phyloP scores from a whole-genome alignment of 2,797 vertebrate species.

The Rhadinocentrus ornatus region DNA sequence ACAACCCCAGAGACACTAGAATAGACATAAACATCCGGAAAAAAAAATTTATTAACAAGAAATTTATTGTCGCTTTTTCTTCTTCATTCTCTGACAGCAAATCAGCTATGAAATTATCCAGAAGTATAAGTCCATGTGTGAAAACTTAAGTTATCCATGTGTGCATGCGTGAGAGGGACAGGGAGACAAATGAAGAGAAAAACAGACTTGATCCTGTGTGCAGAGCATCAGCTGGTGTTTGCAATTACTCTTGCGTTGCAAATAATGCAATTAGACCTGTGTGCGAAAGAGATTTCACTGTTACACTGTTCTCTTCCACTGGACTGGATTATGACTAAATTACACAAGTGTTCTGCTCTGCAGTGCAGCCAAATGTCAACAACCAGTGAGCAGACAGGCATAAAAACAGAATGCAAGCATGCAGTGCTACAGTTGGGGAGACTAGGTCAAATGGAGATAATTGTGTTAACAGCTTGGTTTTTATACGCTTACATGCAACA shows the following conservation, averaged over 20 bases:
- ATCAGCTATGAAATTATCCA: constrained; percentile 41
- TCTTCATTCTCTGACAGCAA: constrained; percentile 10
- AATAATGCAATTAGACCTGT: constrained; percentile 76
- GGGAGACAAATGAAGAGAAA: constrained; percentile 8
- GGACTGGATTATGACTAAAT: constrained; percentile 66
- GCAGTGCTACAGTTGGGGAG: neutral
- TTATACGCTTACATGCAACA: constrained; percentile 10
- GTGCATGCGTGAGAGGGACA: neutral
- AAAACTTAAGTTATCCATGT: constrained; percentile 2
- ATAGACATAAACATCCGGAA: no score
- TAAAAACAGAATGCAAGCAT: constrained; percentile 34
- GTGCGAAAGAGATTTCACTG: constrained; percentile 69
- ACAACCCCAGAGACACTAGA: constrained; percentile 12
- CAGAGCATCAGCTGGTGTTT: constrained; percentile 68
- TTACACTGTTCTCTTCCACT: constrained; percentile 64
- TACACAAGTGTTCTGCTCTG: constrained; percentile 57
- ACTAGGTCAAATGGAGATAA: constrained; percentile 46
- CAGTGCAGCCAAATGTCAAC: constrained; percentile 64
- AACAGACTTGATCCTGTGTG: constrained; percentile 25
- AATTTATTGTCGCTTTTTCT: no score
- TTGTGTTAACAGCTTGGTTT: constrained; percentile 34
- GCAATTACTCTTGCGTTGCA: constrained; percentile 67
- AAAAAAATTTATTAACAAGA: no score
- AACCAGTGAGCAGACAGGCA: constrained; percentile 52
- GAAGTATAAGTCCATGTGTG: constrained; percentile 29